Evolutionary conservation across 2,888 invertebrate genomes (phyloP).

Genomic region (Metellina segmentata): DNA sequence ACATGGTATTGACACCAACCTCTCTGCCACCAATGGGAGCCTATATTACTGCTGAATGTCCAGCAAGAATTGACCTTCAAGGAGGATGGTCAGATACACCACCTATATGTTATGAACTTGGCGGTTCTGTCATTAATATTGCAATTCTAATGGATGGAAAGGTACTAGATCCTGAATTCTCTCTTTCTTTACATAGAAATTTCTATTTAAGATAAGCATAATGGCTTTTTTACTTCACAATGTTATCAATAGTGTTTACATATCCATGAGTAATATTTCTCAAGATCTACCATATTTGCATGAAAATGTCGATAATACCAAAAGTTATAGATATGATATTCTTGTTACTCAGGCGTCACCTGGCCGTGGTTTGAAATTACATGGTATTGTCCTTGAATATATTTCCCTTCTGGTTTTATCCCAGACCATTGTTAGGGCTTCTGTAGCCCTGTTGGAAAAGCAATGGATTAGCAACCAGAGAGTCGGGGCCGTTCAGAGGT

Average conservation of each 20-base stretch:
- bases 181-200: background rate
- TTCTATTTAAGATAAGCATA: background rate
- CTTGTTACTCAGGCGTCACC: no score
- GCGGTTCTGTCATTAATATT: slow-evolving; percentile 82
- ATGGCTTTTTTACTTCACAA: background rate
- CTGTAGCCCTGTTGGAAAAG: no score
- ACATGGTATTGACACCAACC: slow-evolving; percentile 77
- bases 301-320: background rate
- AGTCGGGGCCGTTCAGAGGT: no score
- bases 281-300: background rate
- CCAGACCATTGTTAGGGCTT: no score
- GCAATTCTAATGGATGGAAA: slow-evolving; percentile 82
- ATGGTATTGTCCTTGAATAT: no score
- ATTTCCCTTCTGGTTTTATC: no score
- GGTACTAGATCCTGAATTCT: slow-evolving; percentile 52
- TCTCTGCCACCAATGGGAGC: slow-evolving; percentile 78
- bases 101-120: slow-evolving; percentile 83
- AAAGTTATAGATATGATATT: no score
- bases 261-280: background rate
- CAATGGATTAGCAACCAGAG: no score
- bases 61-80: slow-evolving; percentile 82
- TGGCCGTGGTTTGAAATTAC: no score
- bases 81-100: slow-evolving; percentile 85
- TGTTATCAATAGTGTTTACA: background rate
- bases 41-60: slow-evolving; percentile 82